Evolutionary conservation across 2,797 vertebrate species (phyloP), one percentile per base, ranked within the genome.

Genomic region (Scarus forsteni): DNA sequence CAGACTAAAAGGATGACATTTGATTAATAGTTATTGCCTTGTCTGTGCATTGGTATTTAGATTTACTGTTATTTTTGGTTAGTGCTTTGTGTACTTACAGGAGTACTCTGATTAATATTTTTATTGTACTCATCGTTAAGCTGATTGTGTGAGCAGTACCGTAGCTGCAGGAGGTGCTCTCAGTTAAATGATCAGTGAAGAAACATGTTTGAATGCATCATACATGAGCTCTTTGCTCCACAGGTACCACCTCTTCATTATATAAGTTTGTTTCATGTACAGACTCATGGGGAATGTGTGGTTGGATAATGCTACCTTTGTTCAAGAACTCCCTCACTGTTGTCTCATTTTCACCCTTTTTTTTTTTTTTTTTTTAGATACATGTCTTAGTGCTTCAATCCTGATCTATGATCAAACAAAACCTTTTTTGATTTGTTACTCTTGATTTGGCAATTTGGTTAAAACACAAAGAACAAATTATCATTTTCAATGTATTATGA

Each of bases 11-110:
- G 27, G 27, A 27, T 27, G 27, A 49, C 4, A 9, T n/a, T 5
- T 62, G 38, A 19, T 10, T 58, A 15, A 5, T 35, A 14, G 19
- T 66, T 44, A 49, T 27, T 52, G 46, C 54, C 60, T 46, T 12
- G 42, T 61, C 16, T 2, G 57, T 34, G 49, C 5, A 10, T 70
- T 64, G 53, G 9, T 78, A 66, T 73, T 50, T 70, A 46, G 42
- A 63, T 83, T 77, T 70, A 68, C 18, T 62, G 64, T 77, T 76
- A 40, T 74, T 51, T 50, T 69, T 66, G 55, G 74, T 71, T 67
- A 78, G 56, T 77, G 48, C 43, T 51, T 61, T 49, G 40, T 55
- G 45, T 73, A 40, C 42, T 65, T 60, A 68, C 64, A 48, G 35
- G 46, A 34, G 11, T 35, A 19, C 36, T 18, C 48, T 77, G 67